Evolutionary conservation across 2,113 vertebrate species (phyloP).

Genomic region (Heterotis niloticus): DNA sequence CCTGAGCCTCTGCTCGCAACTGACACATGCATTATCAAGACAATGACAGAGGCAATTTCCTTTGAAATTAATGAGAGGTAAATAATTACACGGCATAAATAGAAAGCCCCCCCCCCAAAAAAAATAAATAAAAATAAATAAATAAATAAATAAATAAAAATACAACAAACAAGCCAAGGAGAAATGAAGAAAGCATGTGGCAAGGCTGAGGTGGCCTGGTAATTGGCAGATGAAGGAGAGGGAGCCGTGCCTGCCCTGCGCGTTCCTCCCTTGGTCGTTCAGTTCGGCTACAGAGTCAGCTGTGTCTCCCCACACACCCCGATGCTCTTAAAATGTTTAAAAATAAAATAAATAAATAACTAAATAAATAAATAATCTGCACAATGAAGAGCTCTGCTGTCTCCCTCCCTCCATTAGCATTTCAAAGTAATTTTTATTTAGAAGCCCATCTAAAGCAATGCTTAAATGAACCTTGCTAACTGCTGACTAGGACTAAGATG

Average conservation of each 20-base stretch:
- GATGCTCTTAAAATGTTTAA: background rate
- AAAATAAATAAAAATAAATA: too few species aligned
- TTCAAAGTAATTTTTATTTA: conserved; percentile 66
- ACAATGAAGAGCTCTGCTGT: conserved; percentile 25
- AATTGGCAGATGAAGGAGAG: conserved; percentile 27
- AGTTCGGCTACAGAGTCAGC: conserved; percentile 33
- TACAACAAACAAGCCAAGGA: conserved; percentile 28
- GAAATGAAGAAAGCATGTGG: conserved; percentile 25
- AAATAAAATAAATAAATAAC: conserved; percentile 37
- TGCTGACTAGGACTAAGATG: conserved; percentile 65
- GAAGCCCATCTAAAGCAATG: conserved; percentile 64
- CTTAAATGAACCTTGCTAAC: conserved; percentile 64
- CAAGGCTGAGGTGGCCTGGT: background rate
- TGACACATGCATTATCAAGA: conserved; percentile 49
- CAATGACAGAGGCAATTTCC: conserved; percentile 56
- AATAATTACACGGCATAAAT: conserved; percentile 56
- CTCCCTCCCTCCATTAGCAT: conserved; percentile 58
- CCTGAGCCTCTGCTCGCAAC: conserved; percentile 30
- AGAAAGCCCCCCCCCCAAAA: conserved; percentile 33
- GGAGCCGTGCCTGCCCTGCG: conserved; percentile 44
- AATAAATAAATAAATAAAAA: too few species aligned
- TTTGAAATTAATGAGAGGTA: conserved; percentile 52
- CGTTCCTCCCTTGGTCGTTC: conserved; percentile 25
- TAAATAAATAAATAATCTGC: conserved; percentile 30
- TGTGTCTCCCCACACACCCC: too few species aligned